These are phyloP conservation scores for Urosaurus nigricauda DNA, from an alignment of 2,797 vertebrate genomes.

Conservation along the genomic window DNA sequence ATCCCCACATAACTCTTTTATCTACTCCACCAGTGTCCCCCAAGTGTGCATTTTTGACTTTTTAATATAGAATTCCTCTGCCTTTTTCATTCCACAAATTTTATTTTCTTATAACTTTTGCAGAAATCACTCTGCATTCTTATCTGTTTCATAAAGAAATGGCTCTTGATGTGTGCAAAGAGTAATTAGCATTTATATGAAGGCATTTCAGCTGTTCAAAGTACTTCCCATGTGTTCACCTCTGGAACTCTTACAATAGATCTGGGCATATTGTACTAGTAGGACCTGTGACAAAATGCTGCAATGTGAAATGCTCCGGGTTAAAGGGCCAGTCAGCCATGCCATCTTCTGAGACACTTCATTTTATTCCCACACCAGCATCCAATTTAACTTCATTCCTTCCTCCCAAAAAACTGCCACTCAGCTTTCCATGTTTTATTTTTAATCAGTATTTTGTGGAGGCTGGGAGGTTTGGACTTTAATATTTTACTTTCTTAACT, in stretches of 20 bases:
- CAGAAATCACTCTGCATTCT: background rate
- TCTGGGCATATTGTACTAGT: no score
- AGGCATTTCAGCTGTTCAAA: background rate
- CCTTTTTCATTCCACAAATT: background rate
- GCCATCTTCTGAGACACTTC: background rate
- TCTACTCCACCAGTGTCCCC: background rate
- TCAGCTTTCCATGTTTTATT: no score
- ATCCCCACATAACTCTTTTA: background rate
- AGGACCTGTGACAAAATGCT: no score
- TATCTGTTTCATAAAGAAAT: background rate
- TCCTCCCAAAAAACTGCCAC: no score
- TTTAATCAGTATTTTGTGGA: no score
- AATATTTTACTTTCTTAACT: no score
- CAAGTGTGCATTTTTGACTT: background rate
- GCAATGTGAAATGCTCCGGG: background rate
- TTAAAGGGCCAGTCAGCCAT: background rate
- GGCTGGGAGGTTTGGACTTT: no score
- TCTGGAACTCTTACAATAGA: background rate
- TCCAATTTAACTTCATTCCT: no score
- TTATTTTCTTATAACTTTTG: background rate
- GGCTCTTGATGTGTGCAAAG: background rate
- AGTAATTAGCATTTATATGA: constrained; percentile 14
- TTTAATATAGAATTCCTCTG: constrained; percentile 4
- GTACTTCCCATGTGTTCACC: background rate
- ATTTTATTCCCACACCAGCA: no score